Evolutionary conservation across 2,797 vertebrate species (phyloP).

Genomic region (Buphagus erythrorhynchus): DNA sequence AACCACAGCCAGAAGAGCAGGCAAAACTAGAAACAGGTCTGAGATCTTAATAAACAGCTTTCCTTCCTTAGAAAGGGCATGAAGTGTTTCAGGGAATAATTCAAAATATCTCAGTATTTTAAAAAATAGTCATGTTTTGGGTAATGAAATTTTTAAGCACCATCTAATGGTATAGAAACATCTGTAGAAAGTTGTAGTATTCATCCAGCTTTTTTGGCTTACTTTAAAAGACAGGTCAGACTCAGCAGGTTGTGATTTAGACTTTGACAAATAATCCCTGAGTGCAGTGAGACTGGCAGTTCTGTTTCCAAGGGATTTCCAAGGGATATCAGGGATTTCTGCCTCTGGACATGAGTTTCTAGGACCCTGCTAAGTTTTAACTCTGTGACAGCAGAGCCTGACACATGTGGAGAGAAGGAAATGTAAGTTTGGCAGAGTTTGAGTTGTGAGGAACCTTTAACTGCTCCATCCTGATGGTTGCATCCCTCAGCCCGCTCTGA

Average conservation of each 20-base stretch:
- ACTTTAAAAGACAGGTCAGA: not conserved
- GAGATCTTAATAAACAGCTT: not conserved
- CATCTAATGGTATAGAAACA: not conserved
- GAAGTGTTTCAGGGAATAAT: not conserved
- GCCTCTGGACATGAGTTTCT: not conserved
- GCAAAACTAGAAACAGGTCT: slow-evolving; percentile 72
- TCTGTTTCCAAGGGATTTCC: not conserved
- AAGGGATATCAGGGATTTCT: not conserved
- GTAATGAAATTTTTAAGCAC: not conserved
- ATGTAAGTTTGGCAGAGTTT: not conserved
- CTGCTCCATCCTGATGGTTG: not conserved
- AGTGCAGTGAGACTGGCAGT: not conserved
- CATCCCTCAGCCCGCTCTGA: not conserved
- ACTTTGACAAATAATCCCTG: not conserved
- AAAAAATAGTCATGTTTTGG: not conserved
- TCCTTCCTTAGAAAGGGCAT: not conserved
- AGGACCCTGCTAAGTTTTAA: not conserved
- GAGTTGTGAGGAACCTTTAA: not conserved
- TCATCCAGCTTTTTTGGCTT: not conserved
- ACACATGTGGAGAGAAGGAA: rapidly evolving
- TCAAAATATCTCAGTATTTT: not conserved
- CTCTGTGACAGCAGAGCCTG: not conserved
- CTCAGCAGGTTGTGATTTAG: not conserved
- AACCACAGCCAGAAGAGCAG: slow-evolving; percentile 54
- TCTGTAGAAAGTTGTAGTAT: not conserved